Evolutionary conservation across 1,140 invertebrate genomes (phyloP).

Genomic region (roundworm (Caenorhabditis elegans)): WBcel235 BX284604.4:17486001-17486500

Average conservation of each 20-base stretch:
- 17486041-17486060: too few relatives aligned
- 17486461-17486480: too few relatives aligned
- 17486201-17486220: not conserved
- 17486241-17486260: not conserved
- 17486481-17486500: too few relatives aligned
- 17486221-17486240: not conserved
- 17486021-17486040: too few relatives aligned
- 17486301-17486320: not conserved
- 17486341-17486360: not conserved
- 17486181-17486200: not conserved
- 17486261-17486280: constrained; percentile 2
- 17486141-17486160: not conserved
- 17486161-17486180: constrained; percentile 8
- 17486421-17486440: too few relatives aligned
- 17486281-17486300: not conserved
- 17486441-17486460: too few relatives aligned
- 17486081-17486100: too few relatives aligned
- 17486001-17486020: too few relatives aligned
- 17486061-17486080: too few relatives aligned
- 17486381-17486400: not conserved
- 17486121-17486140: too few relatives aligned
- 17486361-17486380: not conserved
- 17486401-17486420: too few relatives aligned
- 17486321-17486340: not conserved
- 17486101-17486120: too few relatives aligned